These are phyloP conservation scores for Madoqua kirkii DNA, from an alignment of 2,113 vertebrate species.

Conservation along the genomic window DNA sequence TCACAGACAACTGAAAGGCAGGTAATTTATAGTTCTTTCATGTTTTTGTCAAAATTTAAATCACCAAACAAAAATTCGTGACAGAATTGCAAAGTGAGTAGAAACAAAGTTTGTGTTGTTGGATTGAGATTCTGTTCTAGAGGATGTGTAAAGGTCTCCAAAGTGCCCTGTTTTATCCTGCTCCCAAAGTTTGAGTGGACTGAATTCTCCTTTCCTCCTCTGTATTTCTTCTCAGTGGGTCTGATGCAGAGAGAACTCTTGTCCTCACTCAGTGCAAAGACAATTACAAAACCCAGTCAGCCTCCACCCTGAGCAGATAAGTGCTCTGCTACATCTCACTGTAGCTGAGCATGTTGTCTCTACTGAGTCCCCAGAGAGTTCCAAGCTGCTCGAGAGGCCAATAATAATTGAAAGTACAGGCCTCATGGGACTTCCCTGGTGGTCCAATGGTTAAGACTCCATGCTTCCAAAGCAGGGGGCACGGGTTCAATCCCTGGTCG, in stretches of 20 bases:
- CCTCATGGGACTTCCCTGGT: background rate
- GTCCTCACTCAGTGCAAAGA: background rate
- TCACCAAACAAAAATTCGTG: background rate
- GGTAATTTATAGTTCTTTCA: background rate
- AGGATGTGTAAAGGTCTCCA: background rate
- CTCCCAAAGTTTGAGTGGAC: background rate
- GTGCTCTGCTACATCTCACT: fast-evolving
- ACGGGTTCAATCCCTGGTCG: fast-evolving
- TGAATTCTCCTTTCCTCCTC: background rate
- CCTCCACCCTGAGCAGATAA: background rate
- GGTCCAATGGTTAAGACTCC: background rate
- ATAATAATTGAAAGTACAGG: background rate
- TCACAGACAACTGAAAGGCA: background rate
- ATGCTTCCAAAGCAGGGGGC: background rate
- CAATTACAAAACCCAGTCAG: background rate
- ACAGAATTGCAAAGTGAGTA: background rate
- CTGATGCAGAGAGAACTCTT: background rate
- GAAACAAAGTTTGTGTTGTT: background rate
- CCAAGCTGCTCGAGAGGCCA: background rate
- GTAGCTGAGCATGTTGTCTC: background rate
- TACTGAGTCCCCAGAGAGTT: background rate
- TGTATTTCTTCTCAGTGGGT: background rate
- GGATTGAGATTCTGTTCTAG: background rate
- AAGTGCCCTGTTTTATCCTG: background rate
- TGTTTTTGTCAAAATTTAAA: background rate